Evolutionary conservation across 2,113 vertebrate genomes (phyloP).

Genomic region (Benitochromis conjunctus): DNA sequence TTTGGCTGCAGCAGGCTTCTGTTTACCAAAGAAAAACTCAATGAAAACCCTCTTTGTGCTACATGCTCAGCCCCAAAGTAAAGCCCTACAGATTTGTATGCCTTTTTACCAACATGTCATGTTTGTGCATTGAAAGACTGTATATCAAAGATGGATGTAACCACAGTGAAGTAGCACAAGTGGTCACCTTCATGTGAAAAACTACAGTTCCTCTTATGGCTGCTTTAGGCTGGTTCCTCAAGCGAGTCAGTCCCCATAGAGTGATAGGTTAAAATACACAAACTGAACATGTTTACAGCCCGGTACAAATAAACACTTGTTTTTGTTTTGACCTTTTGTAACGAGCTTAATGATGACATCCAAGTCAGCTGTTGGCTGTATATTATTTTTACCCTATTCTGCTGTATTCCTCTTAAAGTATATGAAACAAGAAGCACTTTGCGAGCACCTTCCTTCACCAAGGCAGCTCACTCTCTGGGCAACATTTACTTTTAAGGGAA

Average conservation of each 20-base stretch:
- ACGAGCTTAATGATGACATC: background rate
- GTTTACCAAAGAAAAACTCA: background rate
- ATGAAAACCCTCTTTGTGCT: fast-evolving
- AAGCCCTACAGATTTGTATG: background rate
- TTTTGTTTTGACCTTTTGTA: background rate
- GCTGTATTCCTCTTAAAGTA: background rate
- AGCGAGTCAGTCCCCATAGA: fast-evolving
- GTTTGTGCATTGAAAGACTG: background rate
- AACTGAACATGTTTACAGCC: background rate
- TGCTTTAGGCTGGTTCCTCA: background rate
- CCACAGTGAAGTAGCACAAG: background rate
- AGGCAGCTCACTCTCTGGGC: background rate
- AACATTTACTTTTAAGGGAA: background rate
- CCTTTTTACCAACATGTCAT: background rate
- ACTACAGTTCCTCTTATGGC: background rate
- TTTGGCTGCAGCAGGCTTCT: fast-evolving
- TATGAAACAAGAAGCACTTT: background rate
- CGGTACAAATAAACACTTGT: background rate
- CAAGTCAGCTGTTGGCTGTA: background rate
- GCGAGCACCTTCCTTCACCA: background rate
- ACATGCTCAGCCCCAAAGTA: background rate
- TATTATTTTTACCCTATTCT: background rate
- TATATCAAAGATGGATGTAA: background rate
- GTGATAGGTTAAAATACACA: background rate
- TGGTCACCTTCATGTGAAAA: background rate